Percentiles rank a stretch among this genome's conserved stretches.
Evolutionary conservation across 2,888 invertebrate genomes (phyloP).

Genomic region (Meteorus cinctellus): DNA sequence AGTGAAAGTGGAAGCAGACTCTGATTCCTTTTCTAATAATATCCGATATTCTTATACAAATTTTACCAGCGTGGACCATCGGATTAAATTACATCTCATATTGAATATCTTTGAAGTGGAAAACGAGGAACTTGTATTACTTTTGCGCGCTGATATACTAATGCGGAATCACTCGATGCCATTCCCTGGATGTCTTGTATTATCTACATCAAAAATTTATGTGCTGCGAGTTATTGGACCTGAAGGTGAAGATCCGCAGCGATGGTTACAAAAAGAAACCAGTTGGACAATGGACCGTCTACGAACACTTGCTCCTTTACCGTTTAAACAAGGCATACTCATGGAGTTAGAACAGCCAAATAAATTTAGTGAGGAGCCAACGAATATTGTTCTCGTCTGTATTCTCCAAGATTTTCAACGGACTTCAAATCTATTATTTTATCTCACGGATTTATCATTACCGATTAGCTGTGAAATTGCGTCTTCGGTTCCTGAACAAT

Average conservation of each 20-base stretch:
- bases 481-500: slow-evolving; percentile 67
- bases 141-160: slow-evolving; percentile 73
- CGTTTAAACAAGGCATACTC: slow-evolving; percentile 76
- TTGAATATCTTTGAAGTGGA: slow-evolving; percentile 76
- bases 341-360: slow-evolving; percentile 73
- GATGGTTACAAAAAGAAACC: slow-evolving; percentile 75
- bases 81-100: slow-evolving; percentile 77
- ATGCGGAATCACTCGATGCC: slow-evolving; percentile 68
- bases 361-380: slow-evolving; percentile 64
- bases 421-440: slow-evolving; percentile 75
- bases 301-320: slow-evolving; percentile 73
- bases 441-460: slow-evolving; percentile 73
- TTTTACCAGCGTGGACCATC: slow-evolving; percentile 76
- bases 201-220: slow-evolving; percentile 76
- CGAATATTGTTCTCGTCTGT: slow-evolving; percentile 63
- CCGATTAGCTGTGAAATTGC: slow-evolving; percentile 73
- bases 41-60: slow-evolving; percentile 76
- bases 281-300: slow-evolving; percentile 74
- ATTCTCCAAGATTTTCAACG: slow-evolving; percentile 75
- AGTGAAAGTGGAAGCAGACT: slow-evolving; percentile 61
- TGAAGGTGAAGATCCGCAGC: slow-evolving; percentile 75
- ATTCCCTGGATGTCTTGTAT: slow-evolving; percentile 74
- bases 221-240: slow-evolving; percentile 74
- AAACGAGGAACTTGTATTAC: slow-evolving; percentile 75
- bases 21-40: slow-evolving; percentile 59